Base-by-base conservation (phyloP, 2,888 invertebrate species). In the Ectobius pallidus region DNA sequence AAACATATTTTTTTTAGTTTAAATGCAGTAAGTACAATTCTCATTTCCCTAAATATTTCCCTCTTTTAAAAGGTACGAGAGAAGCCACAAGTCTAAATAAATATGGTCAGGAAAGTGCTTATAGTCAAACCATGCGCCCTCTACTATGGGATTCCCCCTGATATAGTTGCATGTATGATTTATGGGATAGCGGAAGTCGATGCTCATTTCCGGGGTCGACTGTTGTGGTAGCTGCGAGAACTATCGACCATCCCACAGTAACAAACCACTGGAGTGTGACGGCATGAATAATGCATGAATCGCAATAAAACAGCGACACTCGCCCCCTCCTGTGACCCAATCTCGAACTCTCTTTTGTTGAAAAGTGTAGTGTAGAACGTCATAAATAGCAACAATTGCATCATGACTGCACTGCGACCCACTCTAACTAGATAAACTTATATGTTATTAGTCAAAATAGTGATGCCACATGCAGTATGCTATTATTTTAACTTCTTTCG, bases 121-220 rank as follows among this genome's bases (percentile, higher is more conserved):
- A 3, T 18, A 18, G 20, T 25, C 18, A 34, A 18, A n/a, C 22
- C 58, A 14, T 30, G 16, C n/a, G n/a, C 2, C 16, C 3, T 1
- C 30, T 30, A 6, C 27, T 14, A 4, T 25, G 3, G 30, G 16
- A 25, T 16, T 16, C n/a, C 58, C 58, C 58, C 11, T 18, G 6
- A 4, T 58, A 58, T 22, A 25, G 22, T 14, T 58, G n/a, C 9
- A 14, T 65, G 25, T 65, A 42, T 65, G 65, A 65, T 65, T 65
- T 65, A 65, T 65, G 65, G 65, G 61, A 22, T 30, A 46, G 27
- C 44, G 65, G 65, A 65, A 65, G 65, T 65, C 46, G 65, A 46
- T 30, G 42, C 65, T 65, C 65, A 65, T 65, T 65, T 65, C 63
- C 65, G 65, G 65, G 65, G 65, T 65, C 65, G 58, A 58, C 58